Evolutionary conservation across 2,113 vertebrate species (phyloP).

Genomic region (Hirundichthys speculiger): DNA sequence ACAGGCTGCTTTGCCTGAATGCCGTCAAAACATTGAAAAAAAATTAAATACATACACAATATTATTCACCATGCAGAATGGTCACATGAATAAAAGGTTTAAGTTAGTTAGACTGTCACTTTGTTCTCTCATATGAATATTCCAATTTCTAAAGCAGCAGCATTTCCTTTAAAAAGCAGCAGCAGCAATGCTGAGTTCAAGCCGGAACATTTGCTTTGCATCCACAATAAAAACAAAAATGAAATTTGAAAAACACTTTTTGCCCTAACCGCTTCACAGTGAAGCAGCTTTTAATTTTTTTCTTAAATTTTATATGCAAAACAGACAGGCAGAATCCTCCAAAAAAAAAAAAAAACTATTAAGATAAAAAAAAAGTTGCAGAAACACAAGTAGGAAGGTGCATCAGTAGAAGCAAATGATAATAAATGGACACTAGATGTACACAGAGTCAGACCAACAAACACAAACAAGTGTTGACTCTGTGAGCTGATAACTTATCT

Average conservation of each 20-base stretch:
- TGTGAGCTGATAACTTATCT: slow-evolving; percentile 9
- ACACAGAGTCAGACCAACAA: slow-evolving; percentile 16
- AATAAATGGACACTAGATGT: slow-evolving; percentile 1
- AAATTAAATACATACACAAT: slow-evolving; percentile 20
- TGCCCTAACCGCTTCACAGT: not conserved
- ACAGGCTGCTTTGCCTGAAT: not conserved
- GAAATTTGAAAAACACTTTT: slow-evolving; percentile 14
- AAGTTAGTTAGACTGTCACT: slow-evolving; percentile 8
- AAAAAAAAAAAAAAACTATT: not conserved
- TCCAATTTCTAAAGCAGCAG: not conserved
- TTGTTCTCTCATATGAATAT: not conserved
- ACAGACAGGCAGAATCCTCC: not conserved
- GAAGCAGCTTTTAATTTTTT: not conserved
- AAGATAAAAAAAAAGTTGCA: not conserved
- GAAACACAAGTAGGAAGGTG: not conserved
- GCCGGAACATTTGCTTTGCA: too few species aligned
- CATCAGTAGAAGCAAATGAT: slow-evolving; percentile 4
- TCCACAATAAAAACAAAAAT: not conserved
- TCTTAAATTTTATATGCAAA: not conserved
- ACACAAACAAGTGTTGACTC: slow-evolving; percentile 15
- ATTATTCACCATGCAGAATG: slow-evolving; percentile 15
- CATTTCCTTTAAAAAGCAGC: not conserved
- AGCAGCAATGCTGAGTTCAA: not conserved
- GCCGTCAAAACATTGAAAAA: slow-evolving; percentile 11
- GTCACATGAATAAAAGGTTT: slow-evolving; percentile 11